Conservation (phyloP, 2,797 vertebrate genomes). For the Cryptoprocta ferox region DNA sequence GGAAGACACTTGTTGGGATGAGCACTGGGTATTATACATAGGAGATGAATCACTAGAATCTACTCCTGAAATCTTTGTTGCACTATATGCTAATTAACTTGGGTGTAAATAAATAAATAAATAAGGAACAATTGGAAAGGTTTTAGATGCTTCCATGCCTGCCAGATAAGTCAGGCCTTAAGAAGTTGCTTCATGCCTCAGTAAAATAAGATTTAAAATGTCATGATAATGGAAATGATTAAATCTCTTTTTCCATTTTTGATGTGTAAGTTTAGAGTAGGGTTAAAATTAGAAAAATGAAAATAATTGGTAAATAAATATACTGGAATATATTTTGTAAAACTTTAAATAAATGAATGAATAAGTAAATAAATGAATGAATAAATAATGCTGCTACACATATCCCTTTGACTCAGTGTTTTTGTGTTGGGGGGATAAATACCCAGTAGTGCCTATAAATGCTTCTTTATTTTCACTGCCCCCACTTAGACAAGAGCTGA, state of each 20-base stretch:
- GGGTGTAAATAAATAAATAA: no score
- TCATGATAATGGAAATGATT: not conserved
- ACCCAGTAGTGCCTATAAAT: not conserved
- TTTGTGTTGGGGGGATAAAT: not conserved
- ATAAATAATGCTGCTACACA: not conserved
- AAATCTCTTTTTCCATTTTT: not conserved
- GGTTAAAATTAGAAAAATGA: not conserved
- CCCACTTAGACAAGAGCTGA: not conserved
- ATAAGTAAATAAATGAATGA: no score
- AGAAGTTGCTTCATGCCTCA: no score
- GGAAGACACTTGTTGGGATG: no score
- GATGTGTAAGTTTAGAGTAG: not conserved
- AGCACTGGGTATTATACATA: no score
- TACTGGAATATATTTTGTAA: not conserved
- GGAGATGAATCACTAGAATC: no score
- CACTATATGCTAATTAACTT: no score
- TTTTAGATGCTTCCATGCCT: no score
- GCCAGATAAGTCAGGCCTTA: no score
- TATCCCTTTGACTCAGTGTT: not conserved
- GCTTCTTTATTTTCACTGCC: not conserved
- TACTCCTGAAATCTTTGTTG: no score
- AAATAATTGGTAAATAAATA: slow-evolving; percentile 6
- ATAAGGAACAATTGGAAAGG: no score
- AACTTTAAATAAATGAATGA: no score
- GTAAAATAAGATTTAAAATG: not conserved